Evolutionary conservation across 2,797 vertebrate genomes (phyloP).

Genomic region (Thalassophryne amazonica): DNA sequence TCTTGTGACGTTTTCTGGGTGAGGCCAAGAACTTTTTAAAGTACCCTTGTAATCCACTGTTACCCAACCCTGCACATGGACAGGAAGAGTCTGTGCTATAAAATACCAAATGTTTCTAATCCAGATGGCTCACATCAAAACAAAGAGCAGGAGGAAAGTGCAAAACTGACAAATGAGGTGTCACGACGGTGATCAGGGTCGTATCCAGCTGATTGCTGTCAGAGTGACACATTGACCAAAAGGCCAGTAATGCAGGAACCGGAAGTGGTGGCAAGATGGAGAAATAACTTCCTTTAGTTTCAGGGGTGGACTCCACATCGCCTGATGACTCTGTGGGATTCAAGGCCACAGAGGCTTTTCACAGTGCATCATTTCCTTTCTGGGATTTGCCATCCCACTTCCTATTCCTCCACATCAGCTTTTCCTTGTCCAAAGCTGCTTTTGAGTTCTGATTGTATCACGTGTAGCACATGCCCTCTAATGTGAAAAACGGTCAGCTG

Average conservation of each 20-base stretch:
- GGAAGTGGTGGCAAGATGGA: conserved; percentile 33
- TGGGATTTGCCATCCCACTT: conserved; percentile 72
- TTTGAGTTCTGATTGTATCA: conserved; percentile 31
- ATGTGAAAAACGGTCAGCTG: conserved; percentile 26
- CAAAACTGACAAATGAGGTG: too few relatives aligned
- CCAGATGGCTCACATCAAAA: too few relatives aligned
- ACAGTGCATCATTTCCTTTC: conserved; percentile 72
- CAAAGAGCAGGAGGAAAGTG: too few relatives aligned
- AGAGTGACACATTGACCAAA: conserved; percentile 14
- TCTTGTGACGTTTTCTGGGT: too few relatives aligned
- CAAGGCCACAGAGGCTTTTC: conserved; percentile 65
- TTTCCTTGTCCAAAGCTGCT: conserved; percentile 41
- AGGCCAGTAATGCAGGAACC: conserved; percentile 28
- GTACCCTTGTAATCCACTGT: too few relatives aligned
- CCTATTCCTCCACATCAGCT: conserved; percentile 54
- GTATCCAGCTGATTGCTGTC: conserved; percentile 1
- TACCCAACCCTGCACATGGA: too few relatives aligned
- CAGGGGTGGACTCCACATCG: conserved; percentile 32
- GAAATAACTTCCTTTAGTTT: conserved; percentile 46
- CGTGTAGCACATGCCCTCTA: conserved; percentile 38
- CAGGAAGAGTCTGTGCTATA: too few relatives aligned
- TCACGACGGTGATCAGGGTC: too few relatives aligned
- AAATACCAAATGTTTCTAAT: too few relatives aligned
- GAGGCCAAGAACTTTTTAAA: too few relatives aligned
- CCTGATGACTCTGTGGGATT: conserved; percentile 59